A percentile compares a stretch with the other conserved stretches of the same genome.
Evolutionary conservation across 2,888 invertebrate genomes (phyloP).

Genomic region (Andricus quercusramuli): DNA sequence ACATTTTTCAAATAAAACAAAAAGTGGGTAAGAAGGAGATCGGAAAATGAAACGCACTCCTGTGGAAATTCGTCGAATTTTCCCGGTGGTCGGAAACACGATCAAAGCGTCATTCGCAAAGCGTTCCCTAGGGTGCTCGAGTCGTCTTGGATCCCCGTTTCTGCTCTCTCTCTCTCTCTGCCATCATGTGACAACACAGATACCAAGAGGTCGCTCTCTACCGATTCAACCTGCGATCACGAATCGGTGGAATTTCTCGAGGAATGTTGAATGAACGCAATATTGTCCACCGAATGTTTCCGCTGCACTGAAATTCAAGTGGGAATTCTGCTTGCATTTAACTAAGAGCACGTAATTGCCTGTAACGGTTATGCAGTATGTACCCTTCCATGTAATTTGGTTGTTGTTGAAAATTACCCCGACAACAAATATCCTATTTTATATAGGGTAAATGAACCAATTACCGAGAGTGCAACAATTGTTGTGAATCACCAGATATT

Average conservation of each 20-base stretch:
- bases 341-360: neutral
- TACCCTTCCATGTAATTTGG: neutral
- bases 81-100: constrained; percentile 54
- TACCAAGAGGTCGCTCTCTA: constrained; percentile 20
- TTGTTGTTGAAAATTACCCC: neutral
- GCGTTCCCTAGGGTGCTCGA: constrained; percentile 48
- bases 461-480: too few species aligned
- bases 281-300: constrained; percentile 29
- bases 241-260: constrained; percentile 28
- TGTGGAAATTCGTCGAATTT: constrained; percentile 54
- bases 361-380: neutral
- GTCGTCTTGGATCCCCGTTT: constrained; percentile 41
- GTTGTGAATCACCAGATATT: too few species aligned
- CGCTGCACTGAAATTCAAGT: constrained; percentile 21
- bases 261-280: constrained; percentile 34
- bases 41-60: constrained; percentile 55
- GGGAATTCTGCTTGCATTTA: constrained; percentile 2
- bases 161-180: constrained; percentile 10
- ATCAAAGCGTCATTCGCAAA: constrained; percentile 57
- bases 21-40: constrained; percentile 45
- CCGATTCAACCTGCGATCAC: constrained; percentile 26
- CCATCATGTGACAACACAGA: constrained; percentile 26
- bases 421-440: neutral
- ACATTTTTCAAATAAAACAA: constrained; percentile 15
- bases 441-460: too few species aligned